These are phyloP conservation scores for Nephrotoma guestfalica DNA, from an alignment of 2,888 invertebrate genomes.

Conservation along the genomic window DNA sequence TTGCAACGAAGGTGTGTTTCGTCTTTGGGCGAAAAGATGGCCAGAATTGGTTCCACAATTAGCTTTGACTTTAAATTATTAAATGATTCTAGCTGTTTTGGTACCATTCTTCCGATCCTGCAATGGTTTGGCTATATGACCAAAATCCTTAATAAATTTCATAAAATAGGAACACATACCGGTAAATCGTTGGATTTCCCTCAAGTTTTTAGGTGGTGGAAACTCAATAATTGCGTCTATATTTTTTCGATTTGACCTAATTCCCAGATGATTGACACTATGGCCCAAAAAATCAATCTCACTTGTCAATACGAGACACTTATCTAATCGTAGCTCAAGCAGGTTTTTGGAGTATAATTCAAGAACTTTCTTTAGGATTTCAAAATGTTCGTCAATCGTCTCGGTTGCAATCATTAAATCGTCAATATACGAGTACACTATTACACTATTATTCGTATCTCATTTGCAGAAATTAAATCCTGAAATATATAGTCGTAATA, in stretches of 20 bases:
- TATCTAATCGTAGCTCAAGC: too few species aligned
- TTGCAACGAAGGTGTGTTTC: slow-evolving; percentile 18
- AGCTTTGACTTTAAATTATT: too few species aligned
- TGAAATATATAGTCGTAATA: too few species aligned
- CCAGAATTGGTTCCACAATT: slow-evolving; percentile 14
- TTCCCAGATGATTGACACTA: background rate
- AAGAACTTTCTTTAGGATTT: slow-evolving; percentile 10
- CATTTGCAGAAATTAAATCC: too few species aligned
- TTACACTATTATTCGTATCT: too few species aligned
- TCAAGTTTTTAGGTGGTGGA: too few species aligned
- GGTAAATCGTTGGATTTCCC: too few species aligned
- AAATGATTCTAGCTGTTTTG: slow-evolving; percentile 11
- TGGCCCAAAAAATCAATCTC: too few species aligned
- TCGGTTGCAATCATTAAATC: slow-evolving; percentile 15
- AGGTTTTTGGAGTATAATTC: too few species aligned
- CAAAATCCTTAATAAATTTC: slow-evolving; percentile 6
- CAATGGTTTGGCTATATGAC: slow-evolving; percentile 17
- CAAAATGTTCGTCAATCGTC: slow-evolving; percentile 12
- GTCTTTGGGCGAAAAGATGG: slow-evolving; percentile 16
- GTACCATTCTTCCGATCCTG: slow-evolving; percentile 6
- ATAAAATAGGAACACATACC: slow-evolving; percentile 2
- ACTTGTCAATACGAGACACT: too few species aligned
- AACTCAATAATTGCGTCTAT: background rate
- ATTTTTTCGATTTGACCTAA: slow-evolving; percentile 6
- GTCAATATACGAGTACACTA: slow-evolving; percentile 16